phyloP scores from a whole-genome alignment of 2,113 vertebrate species.

The Brachyistius frenatus region DNA sequence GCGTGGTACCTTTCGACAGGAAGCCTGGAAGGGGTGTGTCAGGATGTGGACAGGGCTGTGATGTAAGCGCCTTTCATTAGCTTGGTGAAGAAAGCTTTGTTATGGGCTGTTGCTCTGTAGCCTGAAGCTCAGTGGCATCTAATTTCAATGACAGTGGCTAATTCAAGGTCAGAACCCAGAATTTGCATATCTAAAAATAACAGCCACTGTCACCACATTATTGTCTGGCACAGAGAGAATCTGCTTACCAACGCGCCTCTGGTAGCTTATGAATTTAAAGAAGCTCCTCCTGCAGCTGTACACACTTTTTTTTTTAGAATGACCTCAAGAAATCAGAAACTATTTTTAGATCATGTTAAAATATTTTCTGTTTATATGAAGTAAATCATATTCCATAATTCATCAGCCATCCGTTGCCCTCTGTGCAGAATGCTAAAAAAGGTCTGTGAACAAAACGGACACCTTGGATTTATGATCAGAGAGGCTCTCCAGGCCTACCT shows the following conservation, averaged over 20 bases:
- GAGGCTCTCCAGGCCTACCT: slow-evolving; percentile 92
- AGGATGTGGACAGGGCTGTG: slow-evolving; percentile 89
- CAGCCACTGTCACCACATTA: slow-evolving; percentile 32
- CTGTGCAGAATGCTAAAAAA: slow-evolving; percentile 89
- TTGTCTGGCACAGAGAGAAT: slow-evolving; percentile 35
- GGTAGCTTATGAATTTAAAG: slow-evolving; percentile 58
- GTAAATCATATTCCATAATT: slow-evolving; percentile 62
- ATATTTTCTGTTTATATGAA: slow-evolving; percentile 44
- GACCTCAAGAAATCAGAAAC: slow-evolving; percentile 50
- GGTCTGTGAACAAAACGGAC: slow-evolving; percentile 91
- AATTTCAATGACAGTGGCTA: slow-evolving; percentile 72
- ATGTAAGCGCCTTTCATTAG: slow-evolving; percentile 86
- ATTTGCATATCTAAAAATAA: slow-evolving; percentile 81
- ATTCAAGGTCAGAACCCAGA: slow-evolving; percentile 72
- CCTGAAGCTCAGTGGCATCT: slow-evolving; percentile 66
- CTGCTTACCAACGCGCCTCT: slow-evolving; percentile 42
- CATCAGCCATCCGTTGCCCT: slow-evolving; percentile 39
- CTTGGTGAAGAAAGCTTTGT: slow-evolving; percentile 60
- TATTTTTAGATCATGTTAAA: slow-evolving; percentile 57
- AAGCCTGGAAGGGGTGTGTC: slow-evolving; percentile 85
- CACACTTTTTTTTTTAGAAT: slow-evolving; percentile 41
- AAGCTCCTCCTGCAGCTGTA: slow-evolving; percentile 34
- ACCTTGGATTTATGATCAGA: slow-evolving; percentile 90
- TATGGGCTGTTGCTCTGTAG: slow-evolving; percentile 64
- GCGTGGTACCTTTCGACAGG: slow-evolving; percentile 90